These are phyloP conservation scores for Drosophila takahashii DNA, from an alignment of 1,140 invertebrate species.

Conservation along the genomic window DNA sequence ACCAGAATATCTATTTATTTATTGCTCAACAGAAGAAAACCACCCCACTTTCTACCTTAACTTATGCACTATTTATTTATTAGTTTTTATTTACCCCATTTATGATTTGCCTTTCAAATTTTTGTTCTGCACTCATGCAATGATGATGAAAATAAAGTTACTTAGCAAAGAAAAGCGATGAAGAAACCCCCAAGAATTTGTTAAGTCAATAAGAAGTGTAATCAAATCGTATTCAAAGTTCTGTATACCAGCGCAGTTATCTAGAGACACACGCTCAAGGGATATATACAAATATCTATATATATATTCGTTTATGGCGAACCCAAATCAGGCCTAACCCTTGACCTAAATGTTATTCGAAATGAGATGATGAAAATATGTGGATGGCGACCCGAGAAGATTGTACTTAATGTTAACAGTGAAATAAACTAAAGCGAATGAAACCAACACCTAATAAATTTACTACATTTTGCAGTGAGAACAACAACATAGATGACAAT, in stretches of 20 bases:
- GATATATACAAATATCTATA: conserved; percentile 1
- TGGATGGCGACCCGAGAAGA: conserved; percentile 26
- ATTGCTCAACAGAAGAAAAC: conserved; percentile 29
- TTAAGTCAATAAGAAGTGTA: conserved; percentile 47
- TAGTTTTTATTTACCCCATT: conserved; percentile 43
- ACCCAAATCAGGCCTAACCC: conserved; percentile 16
- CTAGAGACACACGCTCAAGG: conserved; percentile 36
- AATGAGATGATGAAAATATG: conserved; percentile 18
- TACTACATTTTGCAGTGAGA: conserved; percentile 70
- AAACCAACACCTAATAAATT: conserved; percentile 55
- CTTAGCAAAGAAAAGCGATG: conserved; percentile 3
- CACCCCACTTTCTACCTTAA: not conserved
- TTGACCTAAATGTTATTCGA: conserved; percentile 46
- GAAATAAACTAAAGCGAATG: conserved; percentile 54
- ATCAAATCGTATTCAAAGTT: conserved; percentile 83
- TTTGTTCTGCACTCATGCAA: conserved; percentile 46
- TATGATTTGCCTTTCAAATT: conserved; percentile 36
- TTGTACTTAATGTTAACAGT: conserved; percentile 70
- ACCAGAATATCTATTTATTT: conserved; percentile 16
- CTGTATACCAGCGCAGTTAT: conserved; percentile 51
- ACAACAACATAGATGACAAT: conserved; percentile 68
- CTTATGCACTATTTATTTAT: conserved; percentile 32
- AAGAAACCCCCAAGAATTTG: conserved; percentile 37
- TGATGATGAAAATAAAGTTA: conserved; percentile 56
- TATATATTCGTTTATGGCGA: conserved; percentile 18